A percentile compares a stretch with the other conserved stretches of the same genome.
Conservation (phyloP, 2,113 vertebrate species). For the Rutilus rutilus region DNA sequence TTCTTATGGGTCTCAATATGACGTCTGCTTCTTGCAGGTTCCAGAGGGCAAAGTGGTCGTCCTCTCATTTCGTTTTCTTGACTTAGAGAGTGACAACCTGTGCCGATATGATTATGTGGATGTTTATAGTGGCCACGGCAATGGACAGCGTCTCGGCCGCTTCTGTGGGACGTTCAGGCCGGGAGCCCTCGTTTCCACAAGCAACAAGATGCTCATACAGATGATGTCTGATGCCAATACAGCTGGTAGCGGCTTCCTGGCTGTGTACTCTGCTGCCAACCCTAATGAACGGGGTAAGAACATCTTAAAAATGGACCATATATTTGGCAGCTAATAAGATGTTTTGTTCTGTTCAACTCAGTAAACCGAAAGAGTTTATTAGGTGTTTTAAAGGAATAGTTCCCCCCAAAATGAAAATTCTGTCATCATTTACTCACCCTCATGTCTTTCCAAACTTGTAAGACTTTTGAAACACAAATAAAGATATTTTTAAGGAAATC, state of each 20-base stretch:
- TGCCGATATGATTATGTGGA: conserved; percentile 97
- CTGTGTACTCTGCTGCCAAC: conserved; percentile 88
- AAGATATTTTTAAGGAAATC: too few species aligned
- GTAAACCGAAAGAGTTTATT: neutral
- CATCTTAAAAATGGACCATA: neutral
- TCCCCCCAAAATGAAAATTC: too few species aligned
- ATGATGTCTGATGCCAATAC: conserved; percentile 98
- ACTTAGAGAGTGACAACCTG: conserved; percentile 91
- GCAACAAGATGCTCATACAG: conserved; percentile 96
- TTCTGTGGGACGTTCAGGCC: conserved; percentile 95
- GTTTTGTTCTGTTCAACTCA: neutral
- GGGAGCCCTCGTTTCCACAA: conserved; percentile 88
- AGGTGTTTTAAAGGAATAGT: neutral
- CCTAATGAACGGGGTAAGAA: conserved; percentile 89
- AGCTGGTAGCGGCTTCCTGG: conserved; percentile 93
- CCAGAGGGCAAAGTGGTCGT: conserved; percentile 94
- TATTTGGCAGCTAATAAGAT: neutral
- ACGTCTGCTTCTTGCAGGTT: conserved; percentile 77
- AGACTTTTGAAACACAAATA: too few species aligned
- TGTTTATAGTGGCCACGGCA: conserved; percentile 87
- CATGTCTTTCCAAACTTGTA: too few species aligned
- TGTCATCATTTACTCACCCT: too few species aligned
- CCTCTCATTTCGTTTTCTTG: conserved; percentile 90
- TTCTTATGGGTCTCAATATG: neutral
- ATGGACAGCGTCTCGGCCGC: conserved; percentile 88